phyloP scores from a whole-genome alignment of 2,113 vertebrate species.

The Corythaeola cristata region DNA sequence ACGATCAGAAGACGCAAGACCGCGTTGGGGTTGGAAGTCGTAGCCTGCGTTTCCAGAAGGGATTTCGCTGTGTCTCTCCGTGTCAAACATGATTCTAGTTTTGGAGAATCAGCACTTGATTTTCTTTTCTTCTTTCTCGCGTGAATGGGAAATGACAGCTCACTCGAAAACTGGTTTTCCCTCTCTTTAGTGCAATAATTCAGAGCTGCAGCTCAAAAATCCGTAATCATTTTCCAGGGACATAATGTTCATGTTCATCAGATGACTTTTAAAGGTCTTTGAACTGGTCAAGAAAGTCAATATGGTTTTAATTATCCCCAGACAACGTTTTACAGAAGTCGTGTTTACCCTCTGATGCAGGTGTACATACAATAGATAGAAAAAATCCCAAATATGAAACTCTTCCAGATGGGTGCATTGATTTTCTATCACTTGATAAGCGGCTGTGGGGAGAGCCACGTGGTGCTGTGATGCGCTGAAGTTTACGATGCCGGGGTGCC shows the following conservation, averaged over 20 bases:
- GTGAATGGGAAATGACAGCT: neutral
- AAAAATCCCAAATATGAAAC: neutral
- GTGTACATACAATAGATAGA: too few relatives aligned
- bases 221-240: neutral
- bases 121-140: neutral
- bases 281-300: neutral
- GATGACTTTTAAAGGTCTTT: neutral
- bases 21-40: neutral
- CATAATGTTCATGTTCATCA: neutral
- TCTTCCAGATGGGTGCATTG: neutral
- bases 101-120: neutral
- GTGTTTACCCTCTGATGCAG: neutral
- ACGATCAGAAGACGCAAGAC: neutral
- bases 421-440: neutral
- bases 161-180: neutral
- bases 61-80: neutral
- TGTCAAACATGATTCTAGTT: neutral
- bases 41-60: neutral
- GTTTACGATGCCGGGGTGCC: neutral
- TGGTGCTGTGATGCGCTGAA: neutral
- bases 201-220: slow-evolving; percentile 10
- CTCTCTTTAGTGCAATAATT: slow-evolving; percentile 1
- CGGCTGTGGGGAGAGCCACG: neutral
- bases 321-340: neutral
- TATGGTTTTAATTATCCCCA: neutral